Evolutionary conservation across 2,888 invertebrate genomes (phyloP).

Genomic region (Perithous albicinctus): DNA sequence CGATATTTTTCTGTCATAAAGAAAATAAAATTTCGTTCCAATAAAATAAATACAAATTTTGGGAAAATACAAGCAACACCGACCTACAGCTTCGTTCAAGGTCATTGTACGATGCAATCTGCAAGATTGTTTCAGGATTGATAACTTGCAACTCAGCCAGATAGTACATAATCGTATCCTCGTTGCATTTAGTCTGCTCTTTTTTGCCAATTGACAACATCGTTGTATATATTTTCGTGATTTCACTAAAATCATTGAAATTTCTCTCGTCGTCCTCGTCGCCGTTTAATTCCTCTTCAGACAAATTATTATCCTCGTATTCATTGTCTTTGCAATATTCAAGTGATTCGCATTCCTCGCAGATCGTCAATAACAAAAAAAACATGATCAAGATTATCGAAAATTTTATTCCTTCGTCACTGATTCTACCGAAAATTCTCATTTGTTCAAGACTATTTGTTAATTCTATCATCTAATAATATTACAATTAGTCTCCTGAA

Average conservation of each 20-base stretch:
- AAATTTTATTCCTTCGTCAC: conserved; percentile 5
- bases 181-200: conserved; percentile 77
- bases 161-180: conserved; percentile 85
- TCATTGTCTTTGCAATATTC: conserved; percentile 40
- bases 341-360: conserved; percentile 38
- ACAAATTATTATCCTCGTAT: conserved; percentile 45
- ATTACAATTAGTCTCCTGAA: background rate
- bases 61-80: conserved; percentile 22
- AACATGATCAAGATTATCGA: conserved; percentile 40
- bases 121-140: conserved; percentile 86
- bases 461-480: background rate
- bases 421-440: conserved; percentile 19
- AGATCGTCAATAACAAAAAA: conserved; percentile 35
- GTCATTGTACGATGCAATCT: conserved; percentile 83
- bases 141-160: conserved; percentile 86
- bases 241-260: conserved; percentile 34
- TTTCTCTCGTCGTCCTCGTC: conserved; percentile 62
- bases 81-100: conserved; percentile 82
- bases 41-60: background rate
- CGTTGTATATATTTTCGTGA: conserved; percentile 12
- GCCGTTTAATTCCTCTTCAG: conserved; percentile 26
- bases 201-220: conserved; percentile 16
- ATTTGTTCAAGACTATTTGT: background rate
- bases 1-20: conserved; percentile 78
- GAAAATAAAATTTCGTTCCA: background rate